A percentile compares a stretch with the other conserved stretches of the same genome.
These are phyloP conservation scores for Neodiprion fabricii DNA, from an alignment of 1,140 invertebrate species.

Conservation along the genomic window DNA sequence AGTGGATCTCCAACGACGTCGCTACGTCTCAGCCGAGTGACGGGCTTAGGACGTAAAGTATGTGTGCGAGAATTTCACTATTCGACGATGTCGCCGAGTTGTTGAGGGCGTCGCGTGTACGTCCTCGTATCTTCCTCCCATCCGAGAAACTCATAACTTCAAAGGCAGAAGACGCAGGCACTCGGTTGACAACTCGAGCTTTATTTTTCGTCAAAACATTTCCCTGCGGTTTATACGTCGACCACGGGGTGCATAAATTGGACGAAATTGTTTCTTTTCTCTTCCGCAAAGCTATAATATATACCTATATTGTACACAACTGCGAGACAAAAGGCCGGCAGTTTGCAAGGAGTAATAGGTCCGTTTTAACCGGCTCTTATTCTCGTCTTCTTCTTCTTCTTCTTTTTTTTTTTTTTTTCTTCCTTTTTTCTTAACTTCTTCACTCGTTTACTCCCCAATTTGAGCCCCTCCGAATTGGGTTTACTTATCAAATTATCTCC, in stretches of 20 bases:
- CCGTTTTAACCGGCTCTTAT: slow-evolving; percentile 22
- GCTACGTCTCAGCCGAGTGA: background rate
- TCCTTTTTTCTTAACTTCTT: background rate
- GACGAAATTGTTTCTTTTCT: slow-evolving; percentile 49
- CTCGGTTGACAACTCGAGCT: slow-evolving; percentile 15
- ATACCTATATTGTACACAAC: too few species aligned
- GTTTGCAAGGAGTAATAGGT: slow-evolving; percentile 27
- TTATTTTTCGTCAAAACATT: slow-evolving; percentile 46
- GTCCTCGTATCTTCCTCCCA: slow-evolving; percentile 18
- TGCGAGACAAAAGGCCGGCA: background rate
- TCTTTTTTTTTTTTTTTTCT: slow-evolving; percentile 8
- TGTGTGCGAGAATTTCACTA: background rate
- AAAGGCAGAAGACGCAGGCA: slow-evolving; percentile 29
- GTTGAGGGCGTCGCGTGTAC: background rate
- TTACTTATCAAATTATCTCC: background rate
- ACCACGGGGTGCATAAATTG: slow-evolving; percentile 51
- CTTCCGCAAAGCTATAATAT: background rate
- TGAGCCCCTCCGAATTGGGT: background rate
- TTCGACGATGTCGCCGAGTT: background rate
- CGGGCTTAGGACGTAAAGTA: background rate
- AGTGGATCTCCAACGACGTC: background rate
- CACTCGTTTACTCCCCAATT: background rate
- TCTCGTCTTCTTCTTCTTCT: slow-evolving; percentile 10
- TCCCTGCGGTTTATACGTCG: background rate
- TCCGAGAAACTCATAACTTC: slow-evolving; percentile 33